Evolutionary conservation across 1,140 invertebrate genomes (phyloP).

Genomic region (Palaemon carinicauda): DNA sequence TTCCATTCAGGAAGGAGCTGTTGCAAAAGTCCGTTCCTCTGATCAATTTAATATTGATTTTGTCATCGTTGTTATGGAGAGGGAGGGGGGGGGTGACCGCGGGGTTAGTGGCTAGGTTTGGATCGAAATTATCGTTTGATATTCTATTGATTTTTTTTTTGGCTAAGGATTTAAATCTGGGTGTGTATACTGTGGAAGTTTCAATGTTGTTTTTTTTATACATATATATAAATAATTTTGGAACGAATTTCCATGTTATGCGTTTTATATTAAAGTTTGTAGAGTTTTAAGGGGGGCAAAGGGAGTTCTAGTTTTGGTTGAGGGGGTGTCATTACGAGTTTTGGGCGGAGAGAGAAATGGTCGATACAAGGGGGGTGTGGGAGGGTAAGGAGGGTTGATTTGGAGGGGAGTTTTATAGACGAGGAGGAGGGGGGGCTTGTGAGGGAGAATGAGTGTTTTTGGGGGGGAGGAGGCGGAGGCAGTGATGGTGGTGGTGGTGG

Average conservation of each 20-base stretch:
- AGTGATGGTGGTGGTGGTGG: no score
- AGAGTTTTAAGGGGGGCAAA: background rate
- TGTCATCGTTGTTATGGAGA: no score
- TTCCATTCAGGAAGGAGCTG: no score
- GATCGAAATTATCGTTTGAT: no score
- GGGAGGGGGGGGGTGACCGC: no score
- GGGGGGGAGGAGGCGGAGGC: background rate
- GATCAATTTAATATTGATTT: background rate
- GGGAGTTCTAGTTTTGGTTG: background rate
- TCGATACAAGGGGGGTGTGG: background rate
- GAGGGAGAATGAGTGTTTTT: background rate
- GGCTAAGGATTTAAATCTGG: no score
- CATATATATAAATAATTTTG: no score
- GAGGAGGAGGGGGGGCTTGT: background rate
- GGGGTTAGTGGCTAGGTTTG: no score
- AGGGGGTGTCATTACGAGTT: background rate
- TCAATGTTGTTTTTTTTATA: no score
- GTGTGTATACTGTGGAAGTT: no score
- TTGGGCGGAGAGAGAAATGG: background rate
- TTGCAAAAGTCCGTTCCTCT: background rate
- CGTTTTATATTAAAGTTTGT: background rate
- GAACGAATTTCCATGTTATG: background rate
- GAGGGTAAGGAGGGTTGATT: background rate
- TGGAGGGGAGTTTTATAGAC: background rate
- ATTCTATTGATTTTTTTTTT: no score